Conservation (phyloP, 2,888 invertebrate species). For the Mythimna loreyi region DNA sequence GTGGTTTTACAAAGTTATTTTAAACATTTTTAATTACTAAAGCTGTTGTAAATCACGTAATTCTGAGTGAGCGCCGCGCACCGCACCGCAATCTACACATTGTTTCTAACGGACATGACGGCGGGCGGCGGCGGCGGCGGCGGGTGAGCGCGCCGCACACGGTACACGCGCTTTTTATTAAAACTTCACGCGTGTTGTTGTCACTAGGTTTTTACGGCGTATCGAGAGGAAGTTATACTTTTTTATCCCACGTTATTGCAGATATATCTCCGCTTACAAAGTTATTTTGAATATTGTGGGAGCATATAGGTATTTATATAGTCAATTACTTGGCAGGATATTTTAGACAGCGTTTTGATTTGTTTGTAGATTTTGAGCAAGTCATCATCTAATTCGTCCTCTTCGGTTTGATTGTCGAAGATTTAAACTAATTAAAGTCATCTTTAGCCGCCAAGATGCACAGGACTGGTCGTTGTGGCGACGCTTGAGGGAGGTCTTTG, state of each 20-base stretch:
- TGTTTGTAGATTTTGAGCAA: too few relatives aligned
- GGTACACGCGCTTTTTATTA: not conserved
- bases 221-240: not conserved
- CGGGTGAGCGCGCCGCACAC: not conserved
- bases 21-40: slow-evolving; percentile 8
- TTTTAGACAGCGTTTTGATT: not conserved
- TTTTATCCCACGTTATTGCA: not conserved
- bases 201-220: slow-evolving; percentile 8
- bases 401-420: too few relatives aligned
- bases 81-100: slow-evolving; percentile 7
- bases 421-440: too few relatives aligned
- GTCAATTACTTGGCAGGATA: not conserved
- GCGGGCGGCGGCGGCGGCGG: not conserved
- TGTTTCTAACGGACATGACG: slow-evolving; percentile 8
- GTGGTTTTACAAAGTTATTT: not conserved
- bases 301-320: not conserved
- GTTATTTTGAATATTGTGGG: not conserved
- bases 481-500: too few relatives aligned
- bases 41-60: slow-evolving; percentile 1
- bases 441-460: too few relatives aligned
- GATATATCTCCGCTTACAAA: too few relatives aligned
- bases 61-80: not conserved
- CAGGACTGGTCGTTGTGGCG: too few relatives aligned
- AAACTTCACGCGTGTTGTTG: not conserved
- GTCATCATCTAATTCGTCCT: too few relatives aligned